Percentiles rank a stretch among this genome's conserved stretches.
Conservation (phyloP, 1,140 invertebrate genomes). For the Drosophila trapezifrons region DNA sequence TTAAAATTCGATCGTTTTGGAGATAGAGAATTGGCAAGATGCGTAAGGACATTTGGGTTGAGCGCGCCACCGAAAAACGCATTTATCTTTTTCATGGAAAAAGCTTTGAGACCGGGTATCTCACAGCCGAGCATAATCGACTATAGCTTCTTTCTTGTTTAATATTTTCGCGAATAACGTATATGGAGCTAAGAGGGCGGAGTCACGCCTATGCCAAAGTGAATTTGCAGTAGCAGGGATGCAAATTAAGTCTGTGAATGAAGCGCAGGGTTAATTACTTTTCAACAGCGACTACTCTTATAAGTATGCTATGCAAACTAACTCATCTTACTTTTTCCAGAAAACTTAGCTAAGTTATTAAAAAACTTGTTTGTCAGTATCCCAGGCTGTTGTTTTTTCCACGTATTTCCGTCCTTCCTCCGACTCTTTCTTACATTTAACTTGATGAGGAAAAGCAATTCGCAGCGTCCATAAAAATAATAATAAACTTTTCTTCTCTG, state of each 20-base stretch:
- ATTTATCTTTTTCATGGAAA: too few species aligned
- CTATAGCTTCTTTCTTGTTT: too few species aligned
- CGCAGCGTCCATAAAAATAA: constrained; percentile 65
- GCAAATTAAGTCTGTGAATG: constrained; percentile 8
- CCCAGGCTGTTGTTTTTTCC: constrained; percentile 7
- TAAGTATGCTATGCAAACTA: constrained; percentile 47
- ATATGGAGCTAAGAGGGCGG: constrained; percentile 1
- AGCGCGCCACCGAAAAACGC: too few species aligned
- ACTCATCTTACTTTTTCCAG: constrained; percentile 17
- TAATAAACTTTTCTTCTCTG: constrained; percentile 58
- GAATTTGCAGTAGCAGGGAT: constrained; percentile 4
- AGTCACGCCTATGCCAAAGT: constrained; percentile 5
- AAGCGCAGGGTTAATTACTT: constrained; percentile 27
- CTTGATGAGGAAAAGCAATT: constrained; percentile 48
- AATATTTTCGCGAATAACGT: constrained; percentile 4
- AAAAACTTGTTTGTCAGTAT: constrained; percentile 45
- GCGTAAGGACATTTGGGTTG: too few species aligned
- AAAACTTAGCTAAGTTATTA: constrained; percentile 45
- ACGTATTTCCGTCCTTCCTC: constrained; percentile 3
- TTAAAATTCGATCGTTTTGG: too few species aligned
- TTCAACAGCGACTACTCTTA: constrained; percentile 11
- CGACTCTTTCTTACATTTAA: constrained; percentile 23
- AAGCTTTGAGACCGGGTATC: too few species aligned
- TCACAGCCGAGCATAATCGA: too few species aligned
- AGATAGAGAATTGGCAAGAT: too few species aligned